phyloP scores from a whole-genome alignment of 2,113 vertebrate species.

The Merops nubicus region DNA sequence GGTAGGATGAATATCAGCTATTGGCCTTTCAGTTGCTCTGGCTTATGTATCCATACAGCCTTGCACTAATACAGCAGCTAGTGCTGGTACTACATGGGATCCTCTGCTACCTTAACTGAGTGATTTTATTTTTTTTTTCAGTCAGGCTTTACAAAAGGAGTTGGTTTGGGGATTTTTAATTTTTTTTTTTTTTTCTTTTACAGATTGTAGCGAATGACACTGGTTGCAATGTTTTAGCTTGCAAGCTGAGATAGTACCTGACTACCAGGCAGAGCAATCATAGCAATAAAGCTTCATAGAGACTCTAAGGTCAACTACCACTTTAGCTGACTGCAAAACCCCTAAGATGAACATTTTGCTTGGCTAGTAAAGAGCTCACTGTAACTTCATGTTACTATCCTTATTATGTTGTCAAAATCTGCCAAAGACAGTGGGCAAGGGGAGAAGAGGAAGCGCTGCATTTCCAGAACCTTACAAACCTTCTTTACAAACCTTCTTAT shows the following conservation, averaged over 20 bases:
- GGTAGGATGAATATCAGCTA: background rate
- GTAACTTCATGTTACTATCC: background rate
- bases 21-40: background rate
- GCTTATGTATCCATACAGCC: background rate
- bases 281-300: background rate
- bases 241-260: background rate
- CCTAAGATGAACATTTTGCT: background rate
- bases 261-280: background rate
- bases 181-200: background rate
- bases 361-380: background rate
- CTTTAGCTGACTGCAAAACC: background rate
- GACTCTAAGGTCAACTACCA: background rate
- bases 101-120: background rate
- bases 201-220: background rate
- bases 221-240: background rate
- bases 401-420: background rate
- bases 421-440: accelerated
- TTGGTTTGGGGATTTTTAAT: background rate
- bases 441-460: accelerated
- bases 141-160: background rate
- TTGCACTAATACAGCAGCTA: background rate
- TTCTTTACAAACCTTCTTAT: too few relatives aligned
- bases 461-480: background rate
- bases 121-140: too few relatives aligned
- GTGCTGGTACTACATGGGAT: background rate